Evolutionary conservation across 1,140 invertebrate genomes (phyloP), one percentile per base, ranked within the genome.

Genomic region (Drosophila carrolli): DNA sequence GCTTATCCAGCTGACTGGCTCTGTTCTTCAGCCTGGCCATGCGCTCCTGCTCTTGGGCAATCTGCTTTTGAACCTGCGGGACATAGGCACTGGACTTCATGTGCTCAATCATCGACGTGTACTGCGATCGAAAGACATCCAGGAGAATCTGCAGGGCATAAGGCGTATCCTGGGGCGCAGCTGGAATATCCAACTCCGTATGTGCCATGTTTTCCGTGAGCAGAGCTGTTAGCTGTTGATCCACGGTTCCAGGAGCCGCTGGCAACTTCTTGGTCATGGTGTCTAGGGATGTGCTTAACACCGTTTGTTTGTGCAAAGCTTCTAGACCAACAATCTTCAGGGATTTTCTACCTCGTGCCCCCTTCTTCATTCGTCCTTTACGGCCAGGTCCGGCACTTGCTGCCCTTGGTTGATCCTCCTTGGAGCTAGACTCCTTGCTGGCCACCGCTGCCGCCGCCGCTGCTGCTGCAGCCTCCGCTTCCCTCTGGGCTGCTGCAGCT

Each of bases 271-370:
- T 95, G 5, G 95, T 94, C 71, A 94, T 93, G 51, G 92, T 91
- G 55, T 94, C 93, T 58, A 92, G 84, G 19, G 93, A 94, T 1
- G 97, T 98, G 81, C 97, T 98, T 4, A 97, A 94, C 51, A 98
- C 93, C 16, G 98, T 98, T 92, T 98, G 96, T 81, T 95, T 97
- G 91, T 99, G 98, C 62, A 99, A 93, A 68, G 98, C 93, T 93
- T 98, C 97, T 55, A 98, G 93, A 16, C 97, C 97, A 63, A 95
- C 96, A 75, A 97, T 97, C 92, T 92, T 92, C 8, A 92, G 43
- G 19, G 75, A 89, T 10, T 90, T 91, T 7, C 81, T 65, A 7
- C 90, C 85, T 0, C 91, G 78, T 0, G 75, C 77, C 0, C 84
- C 84, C 74, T 93, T 78, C 50, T 89, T 89, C 29, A 90, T 78